Conservation (phyloP, 1,140 invertebrate species). For the Zaprionus taronus region DNA sequence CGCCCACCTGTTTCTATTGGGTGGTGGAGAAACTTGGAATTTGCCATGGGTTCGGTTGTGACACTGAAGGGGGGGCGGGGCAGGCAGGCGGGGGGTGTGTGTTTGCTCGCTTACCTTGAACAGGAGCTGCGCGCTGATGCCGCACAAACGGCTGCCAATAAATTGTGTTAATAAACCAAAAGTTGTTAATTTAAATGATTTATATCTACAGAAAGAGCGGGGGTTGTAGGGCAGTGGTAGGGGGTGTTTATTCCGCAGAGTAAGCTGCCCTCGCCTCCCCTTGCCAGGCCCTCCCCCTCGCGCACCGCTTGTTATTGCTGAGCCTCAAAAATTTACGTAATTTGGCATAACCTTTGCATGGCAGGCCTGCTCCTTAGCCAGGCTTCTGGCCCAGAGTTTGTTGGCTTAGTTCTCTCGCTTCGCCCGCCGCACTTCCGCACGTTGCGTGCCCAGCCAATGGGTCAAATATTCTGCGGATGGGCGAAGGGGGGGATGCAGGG, state of each 20-base stretch:
- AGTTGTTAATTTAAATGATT: conserved; percentile 84
- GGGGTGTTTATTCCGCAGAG: background rate
- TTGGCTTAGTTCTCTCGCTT: conserved; percentile 35
- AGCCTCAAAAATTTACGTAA: conserved; percentile 81
- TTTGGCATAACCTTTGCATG: conserved; percentile 71
- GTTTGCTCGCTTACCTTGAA: conserved; percentile 55
- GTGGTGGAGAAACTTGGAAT: background rate
- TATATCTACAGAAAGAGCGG: conserved; percentile 62
- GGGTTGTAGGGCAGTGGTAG: background rate
- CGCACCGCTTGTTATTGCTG: conserved; percentile 60
- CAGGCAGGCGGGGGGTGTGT: background rate
- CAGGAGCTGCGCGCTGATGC: conserved; percentile 61
- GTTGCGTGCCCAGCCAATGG: conserved; percentile 59
- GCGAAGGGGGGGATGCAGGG: conserved; percentile 5
- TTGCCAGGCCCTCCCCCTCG: background rate
- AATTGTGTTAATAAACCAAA: conserved; percentile 84
- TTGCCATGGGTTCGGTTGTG: background rate
- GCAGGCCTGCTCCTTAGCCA: conserved; percentile 20
- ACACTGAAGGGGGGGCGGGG: background rate
- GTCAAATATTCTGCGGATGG: conserved; percentile 56
- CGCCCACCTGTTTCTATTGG: conserved; percentile 36
- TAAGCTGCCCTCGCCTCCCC: background rate
- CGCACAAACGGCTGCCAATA: conserved; percentile 81
- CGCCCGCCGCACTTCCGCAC: background rate
- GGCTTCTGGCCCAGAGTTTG: conserved; percentile 21